A percentile compares a stretch with the other conserved stretches of the same genome.
phyloP scores from a whole-genome alignment of 1,140 invertebrate genomes.

The Drosophila novamexicana region DNA sequence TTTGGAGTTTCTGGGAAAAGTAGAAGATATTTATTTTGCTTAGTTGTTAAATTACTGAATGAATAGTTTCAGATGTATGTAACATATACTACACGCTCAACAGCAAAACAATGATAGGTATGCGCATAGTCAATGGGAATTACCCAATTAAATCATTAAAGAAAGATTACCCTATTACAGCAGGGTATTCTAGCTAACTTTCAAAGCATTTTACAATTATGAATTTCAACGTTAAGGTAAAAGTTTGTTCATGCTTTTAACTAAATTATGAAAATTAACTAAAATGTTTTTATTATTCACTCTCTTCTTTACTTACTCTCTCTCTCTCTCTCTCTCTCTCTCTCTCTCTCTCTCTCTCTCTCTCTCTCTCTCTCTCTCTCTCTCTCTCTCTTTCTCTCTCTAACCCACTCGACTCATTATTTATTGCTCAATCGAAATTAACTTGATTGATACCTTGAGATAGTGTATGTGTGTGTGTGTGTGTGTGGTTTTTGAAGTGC shows the following conservation, averaged over 20 bases:
- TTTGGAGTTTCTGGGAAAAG: background rate
- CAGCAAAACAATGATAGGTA: conserved; percentile 15
- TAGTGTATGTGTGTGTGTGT: background rate
- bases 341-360: background rate
- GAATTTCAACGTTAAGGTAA: background rate
- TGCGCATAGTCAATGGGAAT: conserved; percentile 17
- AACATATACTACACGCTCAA: too few relatives aligned
- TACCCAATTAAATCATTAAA: conserved; percentile 19
- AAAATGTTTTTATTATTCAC: conserved; percentile 3
- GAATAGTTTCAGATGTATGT: background rate
- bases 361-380: too few relatives aligned
- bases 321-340: background rate
- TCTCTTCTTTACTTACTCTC: too few relatives aligned
- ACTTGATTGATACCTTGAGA: conserved; percentile 14
- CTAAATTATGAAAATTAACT: background rate
- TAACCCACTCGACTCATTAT: background rate
- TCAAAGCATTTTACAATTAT: background rate
- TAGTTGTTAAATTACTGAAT: background rate
- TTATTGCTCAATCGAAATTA: conserved; percentile 3
- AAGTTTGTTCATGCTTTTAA: background rate
- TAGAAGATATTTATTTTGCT: background rate
- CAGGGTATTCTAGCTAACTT: background rate
- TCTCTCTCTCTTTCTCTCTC: background rate
- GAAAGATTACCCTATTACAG: background rate
- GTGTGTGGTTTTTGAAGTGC: conserved; percentile 11